These are phyloP conservation scores for Caerostris extrusa DNA, from an alignment of 1,140 invertebrate species.

Conservation along the genomic window DNA sequence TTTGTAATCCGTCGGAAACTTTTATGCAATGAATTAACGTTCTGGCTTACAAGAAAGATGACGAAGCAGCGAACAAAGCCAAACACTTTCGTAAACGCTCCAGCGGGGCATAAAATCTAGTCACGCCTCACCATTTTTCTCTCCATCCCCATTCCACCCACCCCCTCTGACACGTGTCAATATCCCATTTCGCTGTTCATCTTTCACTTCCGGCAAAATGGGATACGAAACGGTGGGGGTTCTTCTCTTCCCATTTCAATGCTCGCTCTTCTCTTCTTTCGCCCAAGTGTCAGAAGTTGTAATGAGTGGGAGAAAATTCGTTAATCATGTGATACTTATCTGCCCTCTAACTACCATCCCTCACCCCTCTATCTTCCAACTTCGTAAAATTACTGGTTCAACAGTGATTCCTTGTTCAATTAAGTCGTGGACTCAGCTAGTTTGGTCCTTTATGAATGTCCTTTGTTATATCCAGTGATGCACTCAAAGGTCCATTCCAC, in stretches of 20 bases:
- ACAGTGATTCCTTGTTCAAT: neutral
- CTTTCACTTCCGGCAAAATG: neutral
- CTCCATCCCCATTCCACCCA: neutral
- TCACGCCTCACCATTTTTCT: neutral
- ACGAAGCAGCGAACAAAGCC: no score
- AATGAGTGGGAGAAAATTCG: slow-evolving; percentile 19
- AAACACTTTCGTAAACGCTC: neutral
- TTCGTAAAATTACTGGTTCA: neutral
- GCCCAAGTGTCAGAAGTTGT: neutral
- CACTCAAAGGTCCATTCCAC: neutral
- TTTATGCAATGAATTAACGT: no score
- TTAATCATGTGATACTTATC: slow-evolving; percentile 5
- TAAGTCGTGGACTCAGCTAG: neutral
- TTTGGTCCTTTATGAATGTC: neutral
- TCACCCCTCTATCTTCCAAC: no score
- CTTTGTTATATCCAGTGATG: neutral
- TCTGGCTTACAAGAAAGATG: no score
- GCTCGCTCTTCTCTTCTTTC: neutral
- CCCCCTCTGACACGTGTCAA: slow-evolving; percentile 19
- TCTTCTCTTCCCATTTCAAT: slow-evolving; percentile 9
- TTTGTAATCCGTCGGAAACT: no score
- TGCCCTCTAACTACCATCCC: no score
- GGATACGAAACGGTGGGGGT: neutral
- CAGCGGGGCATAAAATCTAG: slow-evolving; percentile 20
- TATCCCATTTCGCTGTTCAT: neutral